Evolutionary conservation across 2,888 invertebrate species (phyloP).

Genomic region (Drosophila merina): DNA sequence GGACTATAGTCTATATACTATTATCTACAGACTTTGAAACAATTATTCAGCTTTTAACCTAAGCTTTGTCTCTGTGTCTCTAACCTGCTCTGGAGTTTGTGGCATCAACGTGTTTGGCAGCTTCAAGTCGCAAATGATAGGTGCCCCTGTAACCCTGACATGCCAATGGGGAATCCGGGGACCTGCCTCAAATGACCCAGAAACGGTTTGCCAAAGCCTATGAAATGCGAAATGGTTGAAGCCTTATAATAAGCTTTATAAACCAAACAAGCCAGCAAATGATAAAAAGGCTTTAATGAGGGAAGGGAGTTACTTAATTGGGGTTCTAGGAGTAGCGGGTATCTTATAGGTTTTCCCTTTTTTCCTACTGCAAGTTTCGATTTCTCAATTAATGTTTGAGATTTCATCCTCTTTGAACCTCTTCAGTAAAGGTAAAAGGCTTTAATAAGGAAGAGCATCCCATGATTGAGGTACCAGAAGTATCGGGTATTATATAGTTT

Average conservation of each 20-base stretch:
- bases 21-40: neutral
- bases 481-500: too few relatives aligned
- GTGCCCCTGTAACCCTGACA: conserved; percentile 1
- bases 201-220: conserved; percentile 2
- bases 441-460: too few relatives aligned
- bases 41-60: neutral
- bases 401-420: too few relatives aligned
- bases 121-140: neutral
- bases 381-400: too few relatives aligned
- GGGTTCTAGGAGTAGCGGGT: too few relatives aligned
- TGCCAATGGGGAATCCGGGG: neutral
- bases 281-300: too few relatives aligned
- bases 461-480: too few relatives aligned
- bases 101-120: neutral
- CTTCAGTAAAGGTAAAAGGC: too few relatives aligned
- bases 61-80: neutral
- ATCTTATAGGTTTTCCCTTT: too few relatives aligned
- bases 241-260: neutral
- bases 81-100: neutral
- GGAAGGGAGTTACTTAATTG: too few relatives aligned
- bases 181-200: conserved; percentile 3
- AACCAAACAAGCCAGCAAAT: neutral
- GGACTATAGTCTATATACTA: neutral
- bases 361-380: too few relatives aligned
- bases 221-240: neutral